Percentiles rank a stretch among this genome's conserved stretches.
phyloP scores from a whole-genome alignment of 2,888 invertebrate species.

The Zhengitettix transpicula region DNA sequence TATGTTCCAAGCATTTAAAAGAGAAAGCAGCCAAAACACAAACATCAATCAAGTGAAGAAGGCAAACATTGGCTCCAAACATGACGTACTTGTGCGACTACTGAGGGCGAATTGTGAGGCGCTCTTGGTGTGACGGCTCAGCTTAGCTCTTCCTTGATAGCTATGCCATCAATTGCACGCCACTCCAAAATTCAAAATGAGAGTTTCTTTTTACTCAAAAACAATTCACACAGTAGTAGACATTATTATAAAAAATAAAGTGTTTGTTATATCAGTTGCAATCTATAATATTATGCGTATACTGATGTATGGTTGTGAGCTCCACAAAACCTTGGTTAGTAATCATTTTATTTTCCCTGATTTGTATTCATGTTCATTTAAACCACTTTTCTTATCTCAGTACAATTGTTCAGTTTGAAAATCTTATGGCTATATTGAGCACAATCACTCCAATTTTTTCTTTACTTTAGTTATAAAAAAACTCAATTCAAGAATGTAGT shows the following conservation, averaged over 20 bases:
- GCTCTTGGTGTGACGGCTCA: background rate
- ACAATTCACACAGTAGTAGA: conserved; percentile 6
- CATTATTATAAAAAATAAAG: conserved; percentile 12
- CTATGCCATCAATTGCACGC: background rate
- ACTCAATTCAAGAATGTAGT: too few species aligned
- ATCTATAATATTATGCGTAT: conserved; percentile 9
- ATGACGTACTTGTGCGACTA: background rate
- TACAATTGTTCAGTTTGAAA: too few species aligned
- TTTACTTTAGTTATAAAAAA: too few species aligned
- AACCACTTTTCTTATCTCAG: too few species aligned
- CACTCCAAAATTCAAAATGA: background rate
- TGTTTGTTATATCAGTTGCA: conserved; percentile 6
- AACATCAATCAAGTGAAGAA: background rate
- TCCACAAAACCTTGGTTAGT: background rate
- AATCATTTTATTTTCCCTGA: background rate
- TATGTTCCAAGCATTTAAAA: background rate
- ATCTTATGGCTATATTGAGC: too few species aligned
- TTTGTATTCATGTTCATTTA: too few species aligned
- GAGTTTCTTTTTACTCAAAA: conserved; percentile 3
- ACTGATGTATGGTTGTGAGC: conserved; percentile 12
- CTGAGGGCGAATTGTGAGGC: background rate
- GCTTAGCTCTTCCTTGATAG: background rate
- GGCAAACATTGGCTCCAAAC: background rate
- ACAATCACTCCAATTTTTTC: too few species aligned
- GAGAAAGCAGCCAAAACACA: background rate